Conservation (phyloP, 2,797 vertebrate genomes). For the Avahi laniger region DNA sequence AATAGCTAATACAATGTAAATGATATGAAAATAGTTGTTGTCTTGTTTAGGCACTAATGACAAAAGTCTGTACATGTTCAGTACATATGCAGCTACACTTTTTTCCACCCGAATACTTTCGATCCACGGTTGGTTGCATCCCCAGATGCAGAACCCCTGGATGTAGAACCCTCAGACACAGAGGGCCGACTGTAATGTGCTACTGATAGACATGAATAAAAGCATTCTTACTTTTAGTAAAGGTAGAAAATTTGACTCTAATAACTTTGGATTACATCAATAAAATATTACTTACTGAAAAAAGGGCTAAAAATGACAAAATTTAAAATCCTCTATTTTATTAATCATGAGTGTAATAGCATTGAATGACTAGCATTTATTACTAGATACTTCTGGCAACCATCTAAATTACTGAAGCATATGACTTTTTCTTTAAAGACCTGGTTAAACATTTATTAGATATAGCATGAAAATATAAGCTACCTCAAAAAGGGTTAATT, state of each 20-base stretch:
- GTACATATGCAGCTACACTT: background rate
- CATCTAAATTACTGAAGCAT: background rate
- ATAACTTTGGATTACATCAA: background rate
- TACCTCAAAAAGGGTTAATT: conserved; percentile 80
- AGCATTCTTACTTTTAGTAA: background rate
- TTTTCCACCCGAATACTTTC: background rate
- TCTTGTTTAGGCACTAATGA: background rate
- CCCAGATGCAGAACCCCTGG: background rate
- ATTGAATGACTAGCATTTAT: background rate
- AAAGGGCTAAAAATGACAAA: background rate
- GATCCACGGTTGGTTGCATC: background rate
- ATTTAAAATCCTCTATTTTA: background rate
- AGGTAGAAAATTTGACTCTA: background rate
- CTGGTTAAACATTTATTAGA: conserved; percentile 64
- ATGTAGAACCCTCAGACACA: background rate
- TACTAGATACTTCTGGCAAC: background rate
- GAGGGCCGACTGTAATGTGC: background rate
- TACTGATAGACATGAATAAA: background rate
- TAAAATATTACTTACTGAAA: conserved; percentile 38
- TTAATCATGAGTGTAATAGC: background rate
- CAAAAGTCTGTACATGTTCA: background rate
- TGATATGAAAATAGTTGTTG: background rate
- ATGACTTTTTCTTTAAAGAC: conserved; percentile 39
- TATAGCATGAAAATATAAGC: conserved; percentile 18
- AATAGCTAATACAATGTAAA: background rate